phyloP scores from a whole-genome alignment of 2,888 invertebrate species.

The Eilema griseolum region DNA sequence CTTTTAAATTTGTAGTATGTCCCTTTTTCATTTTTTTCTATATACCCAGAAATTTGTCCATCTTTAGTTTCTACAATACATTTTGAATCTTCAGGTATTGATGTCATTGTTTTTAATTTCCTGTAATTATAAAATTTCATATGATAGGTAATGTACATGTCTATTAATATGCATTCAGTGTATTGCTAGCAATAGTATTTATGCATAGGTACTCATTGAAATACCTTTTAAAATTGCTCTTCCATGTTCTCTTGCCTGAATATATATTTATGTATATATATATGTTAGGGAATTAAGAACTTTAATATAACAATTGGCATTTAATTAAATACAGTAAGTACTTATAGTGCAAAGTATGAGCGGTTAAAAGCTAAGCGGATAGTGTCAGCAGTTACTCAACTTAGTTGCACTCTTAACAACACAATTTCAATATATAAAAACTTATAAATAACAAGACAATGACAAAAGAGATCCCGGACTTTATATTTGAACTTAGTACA shows the following conservation, averaged over 20 bases:
- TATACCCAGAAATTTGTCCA: constrained; percentile 71
- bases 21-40: constrained; percentile 59
- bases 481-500: not conserved
- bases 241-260: too few relatives aligned
- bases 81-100: constrained; percentile 48
- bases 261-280: too few relatives aligned
- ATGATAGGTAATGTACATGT: not conserved
- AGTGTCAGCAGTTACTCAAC: not conserved
- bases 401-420: too few relatives aligned
- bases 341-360: not conserved
- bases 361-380: not conserved
- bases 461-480: not conserved
- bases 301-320: too few relatives aligned
- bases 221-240: too few relatives aligned
- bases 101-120: constrained; percentile 42
- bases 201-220: too few relatives aligned
- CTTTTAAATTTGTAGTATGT: constrained; percentile 72
- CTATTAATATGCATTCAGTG: not conserved
- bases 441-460: too few relatives aligned
- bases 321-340: not conserved
- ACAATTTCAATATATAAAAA: too few relatives aligned
- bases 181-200: not conserved
- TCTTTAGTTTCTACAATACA: constrained; percentile 59
- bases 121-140: constrained; percentile 20
- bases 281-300: too few relatives aligned